Conservation (phyloP, 1,140 invertebrate genomes). For the Polypedilum vanderplanki region DNA sequence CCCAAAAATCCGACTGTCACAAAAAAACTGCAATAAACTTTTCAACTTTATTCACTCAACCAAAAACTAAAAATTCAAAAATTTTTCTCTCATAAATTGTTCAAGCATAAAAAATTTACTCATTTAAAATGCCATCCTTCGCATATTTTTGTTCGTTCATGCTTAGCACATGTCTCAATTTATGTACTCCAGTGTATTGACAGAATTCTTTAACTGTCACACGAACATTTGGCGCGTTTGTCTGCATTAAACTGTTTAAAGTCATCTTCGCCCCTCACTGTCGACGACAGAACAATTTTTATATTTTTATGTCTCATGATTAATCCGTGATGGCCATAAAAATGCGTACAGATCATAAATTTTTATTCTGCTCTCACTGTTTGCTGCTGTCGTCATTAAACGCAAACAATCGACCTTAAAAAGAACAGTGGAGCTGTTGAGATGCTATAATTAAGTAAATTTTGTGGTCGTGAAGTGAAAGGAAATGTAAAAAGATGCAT, state of each 20-base stretch:
- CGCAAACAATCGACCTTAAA: not conserved
- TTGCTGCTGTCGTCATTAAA: not conserved
- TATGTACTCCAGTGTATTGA: not conserved
- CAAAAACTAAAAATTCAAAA: no score
- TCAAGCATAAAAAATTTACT: no score
- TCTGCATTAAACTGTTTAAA: not conserved
- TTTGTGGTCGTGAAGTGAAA: no score
- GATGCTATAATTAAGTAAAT: no score
- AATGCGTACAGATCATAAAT: slow-evolving; percentile 12
- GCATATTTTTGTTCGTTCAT: no score
- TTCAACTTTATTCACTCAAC: no score
- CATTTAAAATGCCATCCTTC: no score
- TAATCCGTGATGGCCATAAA: slow-evolving; percentile 17
- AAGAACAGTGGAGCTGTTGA: no score
- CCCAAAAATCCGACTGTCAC: no score
- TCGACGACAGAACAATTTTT: not conserved
- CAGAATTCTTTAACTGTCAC: not conserved
- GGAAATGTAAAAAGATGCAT: no score
- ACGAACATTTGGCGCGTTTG: not conserved
- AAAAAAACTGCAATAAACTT: no score
- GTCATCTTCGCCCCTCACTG: not conserved
- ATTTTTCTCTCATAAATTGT: no score
- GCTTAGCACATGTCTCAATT: not conserved
- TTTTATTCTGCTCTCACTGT: not conserved
- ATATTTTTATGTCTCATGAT: slow-evolving; percentile 1